Conservation (phyloP, 2,113 vertebrate species). For the Nannospalax galili region DNA sequence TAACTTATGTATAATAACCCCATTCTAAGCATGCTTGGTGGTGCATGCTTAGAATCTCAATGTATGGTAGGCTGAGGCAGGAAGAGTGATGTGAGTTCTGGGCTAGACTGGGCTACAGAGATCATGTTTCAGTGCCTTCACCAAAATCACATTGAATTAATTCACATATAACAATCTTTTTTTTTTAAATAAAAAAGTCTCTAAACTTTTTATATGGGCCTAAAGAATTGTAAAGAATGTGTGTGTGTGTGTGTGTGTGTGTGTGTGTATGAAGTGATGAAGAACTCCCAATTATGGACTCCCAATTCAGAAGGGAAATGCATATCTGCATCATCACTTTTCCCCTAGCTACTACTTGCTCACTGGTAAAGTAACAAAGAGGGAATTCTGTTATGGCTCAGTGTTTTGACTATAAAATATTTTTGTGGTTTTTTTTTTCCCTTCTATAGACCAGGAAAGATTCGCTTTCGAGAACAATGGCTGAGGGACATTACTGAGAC, state of each 20-base stretch:
- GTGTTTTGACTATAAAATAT: conserved; percentile 42
- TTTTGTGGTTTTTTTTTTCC: neutral
- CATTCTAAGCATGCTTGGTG: neutral
- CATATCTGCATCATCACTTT: no score
- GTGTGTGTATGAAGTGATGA: conserved; percentile 29
- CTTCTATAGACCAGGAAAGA: neutral
- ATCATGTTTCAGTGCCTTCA: neutral
- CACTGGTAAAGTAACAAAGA: conserved; percentile 36
- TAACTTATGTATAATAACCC: no score
- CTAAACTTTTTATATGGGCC: conserved; percentile 2
- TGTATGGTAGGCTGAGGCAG: neutral
- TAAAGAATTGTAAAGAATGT: conserved; percentile 24
- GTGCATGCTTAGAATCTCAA: neutral
- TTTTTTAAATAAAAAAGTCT: no score
- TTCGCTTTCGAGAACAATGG: neutral
- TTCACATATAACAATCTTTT: neutral
- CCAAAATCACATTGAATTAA: conserved; percentile 7
- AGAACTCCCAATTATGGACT: conserved; percentile 25
- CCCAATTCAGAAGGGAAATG: neutral
- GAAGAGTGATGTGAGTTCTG: neutral
- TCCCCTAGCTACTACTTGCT: conserved; percentile 24
- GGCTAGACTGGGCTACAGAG: neutral
- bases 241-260: no score
- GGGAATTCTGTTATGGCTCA: conserved; percentile 27
- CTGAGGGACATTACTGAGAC: conserved; percentile 82